Evolutionary conservation across 2,113 vertebrate genomes (phyloP).

Genomic region (Colossoma macropomum): DNA sequence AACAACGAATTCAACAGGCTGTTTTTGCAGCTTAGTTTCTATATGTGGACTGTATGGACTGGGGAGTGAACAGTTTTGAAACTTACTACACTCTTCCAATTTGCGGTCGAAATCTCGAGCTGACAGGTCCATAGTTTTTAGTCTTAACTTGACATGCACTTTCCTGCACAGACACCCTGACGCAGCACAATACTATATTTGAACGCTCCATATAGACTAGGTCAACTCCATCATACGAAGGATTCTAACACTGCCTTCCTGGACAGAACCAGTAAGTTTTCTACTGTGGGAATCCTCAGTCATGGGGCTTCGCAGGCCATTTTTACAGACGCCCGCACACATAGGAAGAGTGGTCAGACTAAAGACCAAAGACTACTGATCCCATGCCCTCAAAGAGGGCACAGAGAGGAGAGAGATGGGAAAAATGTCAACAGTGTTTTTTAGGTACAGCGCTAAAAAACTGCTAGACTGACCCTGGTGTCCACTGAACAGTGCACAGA

Average conservation of each 20-base stretch:
- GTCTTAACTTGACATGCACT: too few species aligned
- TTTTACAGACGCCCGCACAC: slow-evolving; percentile 65
- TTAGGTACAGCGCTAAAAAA: slow-evolving; percentile 14
- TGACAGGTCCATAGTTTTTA: too few species aligned
- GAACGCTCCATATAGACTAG: neutral
- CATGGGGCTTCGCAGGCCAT: slow-evolving; percentile 66
- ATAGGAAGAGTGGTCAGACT: slow-evolving; percentile 62
- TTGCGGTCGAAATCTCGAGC: too few species aligned
- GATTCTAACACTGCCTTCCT: neutral
- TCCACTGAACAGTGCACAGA: neutral
- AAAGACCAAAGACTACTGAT: slow-evolving; percentile 52
- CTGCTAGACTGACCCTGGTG: neutral
- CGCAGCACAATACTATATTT: too few species aligned
- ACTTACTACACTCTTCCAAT: too few species aligned
- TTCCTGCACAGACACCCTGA: too few species aligned
- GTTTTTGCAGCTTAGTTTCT: too few species aligned
- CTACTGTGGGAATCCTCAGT: slow-evolving; percentile 71
- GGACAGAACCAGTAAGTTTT: slow-evolving; percentile 28
- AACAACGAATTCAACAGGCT: too few species aligned
- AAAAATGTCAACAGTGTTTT: slow-evolving; percentile 20
- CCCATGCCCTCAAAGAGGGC: slow-evolving; percentile 57
- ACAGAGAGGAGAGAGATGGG: slow-evolving; percentile 23
- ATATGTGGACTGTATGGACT: too few species aligned
- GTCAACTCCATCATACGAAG: neutral
- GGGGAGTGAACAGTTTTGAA: too few species aligned